Conservation (phyloP, 2,797 vertebrate species). For the Phataginus tetradactyla region DNA sequence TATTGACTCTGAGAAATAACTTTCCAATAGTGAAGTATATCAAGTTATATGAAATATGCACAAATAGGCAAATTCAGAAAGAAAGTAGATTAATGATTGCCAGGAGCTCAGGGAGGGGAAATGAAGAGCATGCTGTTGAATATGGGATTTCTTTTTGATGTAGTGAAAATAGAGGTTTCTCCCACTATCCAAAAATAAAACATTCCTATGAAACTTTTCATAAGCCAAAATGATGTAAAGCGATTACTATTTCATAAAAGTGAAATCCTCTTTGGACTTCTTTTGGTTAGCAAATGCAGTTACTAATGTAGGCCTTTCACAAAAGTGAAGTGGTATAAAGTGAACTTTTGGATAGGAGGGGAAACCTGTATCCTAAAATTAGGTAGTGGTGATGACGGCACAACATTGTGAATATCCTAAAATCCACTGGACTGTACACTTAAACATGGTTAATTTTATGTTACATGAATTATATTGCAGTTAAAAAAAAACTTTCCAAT, state of each 20-base stretch:
- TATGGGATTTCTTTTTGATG: not conserved
- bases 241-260: too few species aligned
- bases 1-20: not conserved
- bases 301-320: too few species aligned
- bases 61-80: not conserved
- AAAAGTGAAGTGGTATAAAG: too few species aligned
- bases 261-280: too few species aligned
- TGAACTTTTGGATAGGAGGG: too few species aligned
- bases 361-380: not conserved
- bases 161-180: not conserved
- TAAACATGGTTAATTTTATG: not conserved
- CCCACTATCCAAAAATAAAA: too few species aligned
- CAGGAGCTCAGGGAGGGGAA: not conserved
- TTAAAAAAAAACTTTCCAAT: not conserved
- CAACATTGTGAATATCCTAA: conserved; percentile 3
- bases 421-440: not conserved
- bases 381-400: not conserved
- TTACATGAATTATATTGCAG: not conserved
- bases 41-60: not conserved
- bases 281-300: too few species aligned
- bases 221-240: too few species aligned
- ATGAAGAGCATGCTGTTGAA: not conserved
- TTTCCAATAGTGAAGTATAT: not conserved
- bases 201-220: too few species aligned
- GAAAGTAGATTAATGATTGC: not conserved